Base-by-base conservation (phyloP, 2,113 vertebrate genomes). In the Todiramphus chloris region DNA sequence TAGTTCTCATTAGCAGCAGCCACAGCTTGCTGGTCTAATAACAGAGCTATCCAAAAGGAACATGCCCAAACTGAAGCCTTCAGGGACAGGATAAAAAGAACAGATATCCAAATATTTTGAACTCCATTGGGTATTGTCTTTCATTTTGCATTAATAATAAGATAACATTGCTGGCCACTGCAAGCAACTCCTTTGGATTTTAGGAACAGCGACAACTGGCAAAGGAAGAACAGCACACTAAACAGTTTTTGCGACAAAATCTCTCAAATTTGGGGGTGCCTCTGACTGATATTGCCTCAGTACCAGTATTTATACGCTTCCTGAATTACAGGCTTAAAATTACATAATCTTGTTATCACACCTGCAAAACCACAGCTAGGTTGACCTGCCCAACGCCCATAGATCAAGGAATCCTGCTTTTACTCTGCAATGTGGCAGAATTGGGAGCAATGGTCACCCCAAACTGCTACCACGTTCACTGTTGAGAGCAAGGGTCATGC, bases 391-490 rank as follows among this genome's bases (percentile, higher is more conserved):
- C 43, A 70, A 56, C 13, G 50, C 25, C 11, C 79, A 63, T 8
- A 83, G 63, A 55, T 10, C 4, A 1, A 83, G 33, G 6, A 53
- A 46, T 76, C 43, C 23, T 56, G 15, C 7, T 81, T 83, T 63
- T 72, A 39, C 67, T 72, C 60, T 78, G 31, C 17, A 19, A 37
- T 0, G 0, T 31, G 27, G 25, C 64, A 90, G 41, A 62, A 50
- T 5, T 1, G 1, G 59, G 28, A 81, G 25, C 1, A 6, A 39
- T 1, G 1, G n/a, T 41, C 14, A 62, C 16, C 35, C 25, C n/a
- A 46, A 66, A 43, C 14, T 3, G 0, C 72, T 79, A 41, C 39
- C 1, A 2, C 19, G 24, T n/a, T 77, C 60, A 33, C 16, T 60
- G 9, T 6, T 67, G 50, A 37, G 33, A 64, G 60, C 46, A 41